These are phyloP conservation scores for Lathronympha strigana DNA, from an alignment of 2,888 invertebrate genomes.

Conservation along the genomic window DNA sequence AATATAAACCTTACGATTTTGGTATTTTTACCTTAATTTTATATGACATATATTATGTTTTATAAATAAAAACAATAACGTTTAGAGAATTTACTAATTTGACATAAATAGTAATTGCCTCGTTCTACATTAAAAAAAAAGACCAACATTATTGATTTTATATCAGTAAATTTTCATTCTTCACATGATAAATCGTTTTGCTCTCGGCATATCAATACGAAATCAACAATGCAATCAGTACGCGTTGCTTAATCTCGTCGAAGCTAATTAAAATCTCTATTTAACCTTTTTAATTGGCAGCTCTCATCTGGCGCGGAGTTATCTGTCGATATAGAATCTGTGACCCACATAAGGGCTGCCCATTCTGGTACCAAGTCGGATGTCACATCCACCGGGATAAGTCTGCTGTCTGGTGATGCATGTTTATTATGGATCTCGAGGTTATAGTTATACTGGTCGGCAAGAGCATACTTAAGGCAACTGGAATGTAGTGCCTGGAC, in stretches of 20 bases:
- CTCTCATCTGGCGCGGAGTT: constrained; percentile 31
- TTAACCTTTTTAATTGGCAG: constrained; percentile 40
- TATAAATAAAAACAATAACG: no score
- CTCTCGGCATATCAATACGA: constrained; percentile 8
- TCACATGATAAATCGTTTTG: constrained; percentile 6
- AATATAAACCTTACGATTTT: no score
- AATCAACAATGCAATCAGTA: constrained; percentile 26
- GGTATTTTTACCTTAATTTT: no score
- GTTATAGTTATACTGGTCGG: not conserved
- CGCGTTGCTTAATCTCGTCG: constrained; percentile 36
- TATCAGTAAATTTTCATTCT: constrained; percentile 13
- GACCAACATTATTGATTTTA: not conserved
- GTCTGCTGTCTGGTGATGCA: not conserved
- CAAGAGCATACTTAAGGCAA: not conserved
- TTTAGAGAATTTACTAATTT: not conserved
- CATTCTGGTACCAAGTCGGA: no score
- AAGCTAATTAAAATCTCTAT: constrained; percentile 39
- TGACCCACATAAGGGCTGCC: constrained; percentile 47
- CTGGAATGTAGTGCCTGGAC: constrained; percentile 31
- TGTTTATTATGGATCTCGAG: not conserved
- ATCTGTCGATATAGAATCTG: constrained; percentile 33
- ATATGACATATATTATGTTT: no score
- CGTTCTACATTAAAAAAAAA: not conserved
- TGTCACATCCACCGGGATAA: not conserved
- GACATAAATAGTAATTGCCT: not conserved